Percentiles rank a stretch among this genome's conserved stretches.
These are phyloP conservation scores for Noctua janthina DNA, from an alignment of 2,888 invertebrate genomes.

Conservation along the genomic window DNA sequence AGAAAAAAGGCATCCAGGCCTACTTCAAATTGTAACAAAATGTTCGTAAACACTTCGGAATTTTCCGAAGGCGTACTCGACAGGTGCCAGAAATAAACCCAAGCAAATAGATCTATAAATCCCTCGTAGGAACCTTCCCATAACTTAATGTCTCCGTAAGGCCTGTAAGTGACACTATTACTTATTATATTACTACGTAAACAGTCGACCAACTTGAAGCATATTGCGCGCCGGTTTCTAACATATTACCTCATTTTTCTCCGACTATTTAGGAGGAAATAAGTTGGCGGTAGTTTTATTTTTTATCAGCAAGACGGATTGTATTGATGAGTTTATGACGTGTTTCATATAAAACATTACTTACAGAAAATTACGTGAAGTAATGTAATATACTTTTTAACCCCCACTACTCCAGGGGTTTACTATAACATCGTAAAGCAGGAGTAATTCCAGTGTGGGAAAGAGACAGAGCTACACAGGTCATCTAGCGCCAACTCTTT, in stretches of 20 bases:
- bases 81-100: conserved; percentile 40
- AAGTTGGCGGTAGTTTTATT: not conserved
- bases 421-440: too few species aligned
- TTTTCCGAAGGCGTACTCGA: not conserved
- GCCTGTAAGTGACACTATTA: conserved; percentile 49
- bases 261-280: conserved; percentile 8
- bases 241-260: conserved; percentile 44
- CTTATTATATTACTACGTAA: conserved; percentile 51
- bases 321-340: conserved; percentile 12
- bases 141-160: conserved; percentile 33
- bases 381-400: not conserved
- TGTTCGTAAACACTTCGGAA: conserved; percentile 7
- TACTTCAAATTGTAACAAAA: conserved; percentile 22
- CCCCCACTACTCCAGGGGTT: too few species aligned
- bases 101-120: conserved; percentile 38
- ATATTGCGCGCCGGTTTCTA: conserved; percentile 43
- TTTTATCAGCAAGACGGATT: conserved; percentile 6
- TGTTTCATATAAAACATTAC: not conserved
- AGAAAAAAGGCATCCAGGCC: not conserved
- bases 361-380: not conserved
- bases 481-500: too few species aligned
- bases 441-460: too few species aligned
- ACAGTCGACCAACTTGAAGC: conserved; percentile 32
- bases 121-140: conserved; percentile 16
- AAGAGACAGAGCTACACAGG: too few species aligned